phyloP scores from a whole-genome alignment of 2,888 invertebrate species.

The Lasioglossum oenotherae region DNA sequence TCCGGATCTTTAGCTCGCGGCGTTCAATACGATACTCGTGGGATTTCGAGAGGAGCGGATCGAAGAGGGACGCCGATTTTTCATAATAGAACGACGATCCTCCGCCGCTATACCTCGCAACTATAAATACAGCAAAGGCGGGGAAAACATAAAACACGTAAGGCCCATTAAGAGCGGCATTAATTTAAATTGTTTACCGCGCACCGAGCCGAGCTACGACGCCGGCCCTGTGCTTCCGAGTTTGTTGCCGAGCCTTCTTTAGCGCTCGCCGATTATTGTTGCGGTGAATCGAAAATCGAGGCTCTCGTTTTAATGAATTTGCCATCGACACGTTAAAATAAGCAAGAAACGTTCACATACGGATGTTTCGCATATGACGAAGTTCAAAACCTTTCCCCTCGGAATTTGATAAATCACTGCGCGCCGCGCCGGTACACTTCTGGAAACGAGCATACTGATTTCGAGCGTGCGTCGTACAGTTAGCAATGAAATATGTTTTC shows the following conservation, averaged over 20 bases:
- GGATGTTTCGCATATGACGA: neutral
- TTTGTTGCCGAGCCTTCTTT: conserved; percentile 19
- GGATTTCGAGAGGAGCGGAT: neutral
- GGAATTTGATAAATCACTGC: neutral
- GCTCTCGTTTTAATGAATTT: neutral
- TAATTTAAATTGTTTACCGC: conserved; percentile 73
- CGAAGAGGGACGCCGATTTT: conserved; percentile 35
- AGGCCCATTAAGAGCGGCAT: conserved; percentile 71
- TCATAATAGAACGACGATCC: conserved; percentile 41
- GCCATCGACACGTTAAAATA: too few species aligned
- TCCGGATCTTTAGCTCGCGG: neutral
- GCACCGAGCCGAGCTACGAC: conserved; percentile 30
- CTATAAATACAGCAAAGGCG: conserved; percentile 71
- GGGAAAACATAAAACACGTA: conserved; percentile 72
- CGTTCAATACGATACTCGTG: conserved; percentile 8
- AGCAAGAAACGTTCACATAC: too few species aligned
- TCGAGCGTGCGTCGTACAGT: neutral
- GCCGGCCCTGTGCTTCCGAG: conserved; percentile 8
- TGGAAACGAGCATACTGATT: neutral
- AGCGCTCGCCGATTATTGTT: neutral
- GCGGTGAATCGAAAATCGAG: neutral
- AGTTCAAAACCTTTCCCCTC: neutral
- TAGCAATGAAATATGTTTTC: neutral
- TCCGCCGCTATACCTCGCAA: neutral
- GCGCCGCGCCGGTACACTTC: neutral